A percentile compares a stretch with the other conserved stretches of the same genome.
Evolutionary conservation across 2,888 invertebrate species (phyloP).

Genomic region (Drosophila conformis): DNA sequence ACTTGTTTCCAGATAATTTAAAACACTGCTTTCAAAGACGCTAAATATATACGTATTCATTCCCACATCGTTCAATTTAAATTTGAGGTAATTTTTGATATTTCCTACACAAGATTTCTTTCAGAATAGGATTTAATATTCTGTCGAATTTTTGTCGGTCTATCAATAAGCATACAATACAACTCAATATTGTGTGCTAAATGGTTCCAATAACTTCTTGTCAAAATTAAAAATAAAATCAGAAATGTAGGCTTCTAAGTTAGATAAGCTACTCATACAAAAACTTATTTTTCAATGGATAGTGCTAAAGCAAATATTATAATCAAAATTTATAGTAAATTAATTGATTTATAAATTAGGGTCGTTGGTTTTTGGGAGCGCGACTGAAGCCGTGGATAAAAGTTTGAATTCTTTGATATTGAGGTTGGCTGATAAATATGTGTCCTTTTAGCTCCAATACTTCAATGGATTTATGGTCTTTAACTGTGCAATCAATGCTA

Average conservation of each 20-base stretch:
- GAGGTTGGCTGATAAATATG: constrained; percentile 2
- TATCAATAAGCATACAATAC: accelerated
- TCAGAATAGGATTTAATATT: not conserved
- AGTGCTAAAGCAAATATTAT: not conserved
- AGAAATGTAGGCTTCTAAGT: not conserved
- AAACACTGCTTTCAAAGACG: no score
- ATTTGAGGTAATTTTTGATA: not conserved
- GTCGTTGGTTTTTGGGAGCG: accelerated
- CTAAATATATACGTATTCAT: not conserved
- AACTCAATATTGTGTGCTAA: not conserved
- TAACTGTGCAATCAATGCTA: constrained; percentile 20
- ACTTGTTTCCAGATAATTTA: no score
- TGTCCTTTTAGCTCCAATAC: not conserved
- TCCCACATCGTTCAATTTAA: not conserved
- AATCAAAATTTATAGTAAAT: accelerated
- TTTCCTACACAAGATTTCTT: not conserved
- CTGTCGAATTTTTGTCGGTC: not conserved
- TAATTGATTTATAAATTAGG: not conserved
- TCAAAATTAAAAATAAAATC: not conserved
- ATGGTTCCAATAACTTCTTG: not conserved
- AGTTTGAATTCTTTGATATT: not conserved
- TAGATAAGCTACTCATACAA: not conserved
- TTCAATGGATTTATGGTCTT: constrained; percentile 3
- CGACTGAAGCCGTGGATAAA: no score
- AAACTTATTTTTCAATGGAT: not conserved